Percentiles rank a stretch among this genome's conserved stretches.
Evolutionary conservation across 1,140 invertebrate species (phyloP).

Genomic region (Drosophila sp.): DNA sequence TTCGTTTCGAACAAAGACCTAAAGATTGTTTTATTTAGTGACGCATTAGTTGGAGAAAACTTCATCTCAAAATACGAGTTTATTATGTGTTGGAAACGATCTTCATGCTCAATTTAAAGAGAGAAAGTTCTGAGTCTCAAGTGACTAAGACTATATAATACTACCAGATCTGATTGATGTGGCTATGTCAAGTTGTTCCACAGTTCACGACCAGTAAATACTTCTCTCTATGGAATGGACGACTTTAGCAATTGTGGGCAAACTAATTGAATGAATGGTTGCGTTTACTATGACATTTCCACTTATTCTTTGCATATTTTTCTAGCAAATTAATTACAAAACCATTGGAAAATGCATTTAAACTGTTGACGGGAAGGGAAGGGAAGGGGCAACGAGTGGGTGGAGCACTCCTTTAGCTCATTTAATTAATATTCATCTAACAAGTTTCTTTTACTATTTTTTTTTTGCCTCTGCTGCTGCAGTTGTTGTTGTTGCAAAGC

Average conservation of each 20-base stretch:
- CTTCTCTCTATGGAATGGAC: too few relatives aligned
- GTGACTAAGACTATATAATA: too few relatives aligned
- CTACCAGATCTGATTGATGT: too few relatives aligned
- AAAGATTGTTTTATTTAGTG: too few relatives aligned
- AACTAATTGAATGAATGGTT: constrained; percentile 2
- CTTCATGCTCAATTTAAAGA: too few relatives aligned
- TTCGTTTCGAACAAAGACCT: too few relatives aligned
- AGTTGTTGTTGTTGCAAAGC: constrained; percentile 29
- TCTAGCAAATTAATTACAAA: constrained; percentile 73
- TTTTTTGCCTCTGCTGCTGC: constrained; percentile 15
- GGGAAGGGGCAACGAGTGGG: neutral
- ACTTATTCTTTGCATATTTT: constrained; percentile 32
- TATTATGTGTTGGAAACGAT: too few relatives aligned
- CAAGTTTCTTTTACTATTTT: constrained; percentile 44
- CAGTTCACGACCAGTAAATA: neutral
- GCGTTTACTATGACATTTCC: constrained; percentile 2
- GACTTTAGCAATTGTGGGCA: neutral
- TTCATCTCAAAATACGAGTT: too few relatives aligned
- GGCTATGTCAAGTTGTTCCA: too few relatives aligned
- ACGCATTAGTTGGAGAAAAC: too few relatives aligned
- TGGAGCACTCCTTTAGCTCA: constrained; percentile 59
- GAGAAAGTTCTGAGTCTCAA: too few relatives aligned
- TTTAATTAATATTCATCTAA: constrained; percentile 78
- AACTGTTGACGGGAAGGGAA: constrained; percentile 20
- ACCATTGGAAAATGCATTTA: constrained; percentile 58